Conservation (phyloP, 1,140 invertebrate species). For the Cydia splendana region DNA sequence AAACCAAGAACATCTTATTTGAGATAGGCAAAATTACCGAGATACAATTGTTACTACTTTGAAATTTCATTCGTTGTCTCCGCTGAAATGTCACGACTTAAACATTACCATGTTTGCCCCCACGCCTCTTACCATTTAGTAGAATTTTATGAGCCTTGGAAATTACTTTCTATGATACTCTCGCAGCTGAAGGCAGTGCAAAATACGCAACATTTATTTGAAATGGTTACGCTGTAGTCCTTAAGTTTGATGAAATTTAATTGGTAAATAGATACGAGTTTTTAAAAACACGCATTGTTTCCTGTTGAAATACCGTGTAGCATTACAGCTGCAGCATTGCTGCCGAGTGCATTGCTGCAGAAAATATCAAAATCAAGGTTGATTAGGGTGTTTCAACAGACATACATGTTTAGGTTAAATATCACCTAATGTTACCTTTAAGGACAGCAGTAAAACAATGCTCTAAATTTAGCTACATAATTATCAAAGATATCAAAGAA, state of each 20-base stretch:
- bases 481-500: too few relatives aligned
- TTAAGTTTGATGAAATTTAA: not conserved
- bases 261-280: not conserved
- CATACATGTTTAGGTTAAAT: too few relatives aligned
- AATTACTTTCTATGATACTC: slow-evolving; percentile 20
- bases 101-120: slow-evolving; percentile 25
- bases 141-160: slow-evolving; percentile 28
- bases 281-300: not conserved
- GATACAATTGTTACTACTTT: slow-evolving; percentile 4
- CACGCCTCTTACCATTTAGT: slow-evolving; percentile 11
- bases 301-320: too few relatives aligned
- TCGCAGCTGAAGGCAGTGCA: not conserved
- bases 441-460: too few relatives aligned
- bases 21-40: not conserved
- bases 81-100: slow-evolving; percentile 10
- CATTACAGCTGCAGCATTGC: too few relatives aligned
- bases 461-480: too few relatives aligned
- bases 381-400: too few relatives aligned
- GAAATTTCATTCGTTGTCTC: slow-evolving; percentile 21
- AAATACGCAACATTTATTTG: slow-evolving; percentile 14
- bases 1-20: not conserved
- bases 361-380: not conserved
- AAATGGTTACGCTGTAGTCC: not conserved
- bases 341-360: not conserved
- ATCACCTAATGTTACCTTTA: too few relatives aligned